These are phyloP conservation scores for Salticus scenicus DNA, from an alignment of 2,888 invertebrate genomes.

Conservation along the genomic window DNA sequence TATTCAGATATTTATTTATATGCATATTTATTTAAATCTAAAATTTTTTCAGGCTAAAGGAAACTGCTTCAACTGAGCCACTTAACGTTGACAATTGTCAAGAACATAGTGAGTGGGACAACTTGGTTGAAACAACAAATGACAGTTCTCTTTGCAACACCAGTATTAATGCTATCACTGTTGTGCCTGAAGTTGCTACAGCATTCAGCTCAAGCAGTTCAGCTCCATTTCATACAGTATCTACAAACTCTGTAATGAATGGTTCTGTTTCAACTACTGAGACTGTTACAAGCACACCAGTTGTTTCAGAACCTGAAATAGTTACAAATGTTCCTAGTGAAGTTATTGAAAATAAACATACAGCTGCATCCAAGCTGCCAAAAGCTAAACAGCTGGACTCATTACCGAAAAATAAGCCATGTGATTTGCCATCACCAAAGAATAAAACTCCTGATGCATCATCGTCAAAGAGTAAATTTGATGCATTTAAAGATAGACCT, in stretches of 20 bases:
- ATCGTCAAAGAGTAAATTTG: constrained; percentile 60
- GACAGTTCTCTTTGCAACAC: constrained; percentile 47
- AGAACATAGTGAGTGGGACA: constrained; percentile 48
- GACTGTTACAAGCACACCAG: constrained; percentile 29
- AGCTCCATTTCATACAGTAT: constrained; percentile 41
- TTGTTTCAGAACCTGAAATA: constrained; percentile 48
- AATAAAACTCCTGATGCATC: constrained; percentile 61
- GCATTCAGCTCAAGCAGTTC: constrained; percentile 32
- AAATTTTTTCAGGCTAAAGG: constrained; percentile 39
- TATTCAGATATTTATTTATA: too few relatives aligned
- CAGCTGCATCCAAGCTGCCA: constrained; percentile 45
- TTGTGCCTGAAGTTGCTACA: constrained; percentile 45
- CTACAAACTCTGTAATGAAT: constrained; percentile 61
- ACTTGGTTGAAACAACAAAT: constrained; percentile 35
- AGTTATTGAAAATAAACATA: constrained; percentile 40
- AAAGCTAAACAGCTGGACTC: constrained; percentile 58
- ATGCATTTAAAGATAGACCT: constrained; percentile 49
- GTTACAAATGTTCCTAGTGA: constrained; percentile 64
- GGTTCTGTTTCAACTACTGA: constrained; percentile 38
- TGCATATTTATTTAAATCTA: background rate
- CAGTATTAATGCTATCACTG: constrained; percentile 61
- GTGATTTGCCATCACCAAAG: constrained; percentile 69
- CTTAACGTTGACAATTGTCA: constrained; percentile 33
- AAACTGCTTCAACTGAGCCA: constrained; percentile 33
- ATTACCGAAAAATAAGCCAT: constrained; percentile 52